Conservation (phyloP, 2,113 vertebrate species). For the Arizona elegans region DNA sequence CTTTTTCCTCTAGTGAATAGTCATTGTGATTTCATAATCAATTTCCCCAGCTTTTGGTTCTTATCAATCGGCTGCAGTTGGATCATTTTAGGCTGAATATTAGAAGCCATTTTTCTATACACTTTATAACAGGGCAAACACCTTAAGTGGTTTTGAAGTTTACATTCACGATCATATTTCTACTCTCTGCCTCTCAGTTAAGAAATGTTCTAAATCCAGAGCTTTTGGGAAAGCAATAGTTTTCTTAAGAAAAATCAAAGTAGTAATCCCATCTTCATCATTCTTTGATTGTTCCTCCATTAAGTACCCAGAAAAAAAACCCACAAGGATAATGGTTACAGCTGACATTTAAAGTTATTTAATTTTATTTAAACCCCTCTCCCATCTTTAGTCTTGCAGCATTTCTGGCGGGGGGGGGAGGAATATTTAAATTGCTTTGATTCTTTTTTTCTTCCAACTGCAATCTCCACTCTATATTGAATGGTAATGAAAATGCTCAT, state of each 20-base stretch:
- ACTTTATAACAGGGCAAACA: conserved; percentile 55
- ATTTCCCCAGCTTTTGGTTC: conserved; percentile 22
- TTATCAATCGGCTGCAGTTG: conserved; percentile 59
- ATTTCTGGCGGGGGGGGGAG: background rate
- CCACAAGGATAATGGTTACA: conserved; percentile 10
- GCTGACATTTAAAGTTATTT: conserved; percentile 33
- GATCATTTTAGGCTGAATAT: conserved; percentile 34
- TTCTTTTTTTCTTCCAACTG: conserved; percentile 14
- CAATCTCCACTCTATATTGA: background rate
- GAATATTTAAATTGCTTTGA: conserved; percentile 8
- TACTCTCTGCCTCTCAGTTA: conserved; percentile 6
- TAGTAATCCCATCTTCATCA: background rate
- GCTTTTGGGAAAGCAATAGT: background rate
- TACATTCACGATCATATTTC: conserved; percentile 48
- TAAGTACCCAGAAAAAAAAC: background rate
- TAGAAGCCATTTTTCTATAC: conserved; percentile 47
- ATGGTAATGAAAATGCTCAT: background rate
- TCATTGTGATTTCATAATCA: conserved; percentile 19
- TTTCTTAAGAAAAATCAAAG: conserved; percentile 1
- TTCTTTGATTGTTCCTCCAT: conserved; percentile 25
- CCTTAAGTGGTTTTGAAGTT: conserved; percentile 43
- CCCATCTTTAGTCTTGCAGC: background rate
- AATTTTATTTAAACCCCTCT: background rate
- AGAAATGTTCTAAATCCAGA: background rate
- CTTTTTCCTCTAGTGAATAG: conserved; percentile 30